These are phyloP conservation scores for Corythaixoides concolor DNA, from an alignment of 2,113 vertebrate genomes.

Conservation along the genomic window DNA sequence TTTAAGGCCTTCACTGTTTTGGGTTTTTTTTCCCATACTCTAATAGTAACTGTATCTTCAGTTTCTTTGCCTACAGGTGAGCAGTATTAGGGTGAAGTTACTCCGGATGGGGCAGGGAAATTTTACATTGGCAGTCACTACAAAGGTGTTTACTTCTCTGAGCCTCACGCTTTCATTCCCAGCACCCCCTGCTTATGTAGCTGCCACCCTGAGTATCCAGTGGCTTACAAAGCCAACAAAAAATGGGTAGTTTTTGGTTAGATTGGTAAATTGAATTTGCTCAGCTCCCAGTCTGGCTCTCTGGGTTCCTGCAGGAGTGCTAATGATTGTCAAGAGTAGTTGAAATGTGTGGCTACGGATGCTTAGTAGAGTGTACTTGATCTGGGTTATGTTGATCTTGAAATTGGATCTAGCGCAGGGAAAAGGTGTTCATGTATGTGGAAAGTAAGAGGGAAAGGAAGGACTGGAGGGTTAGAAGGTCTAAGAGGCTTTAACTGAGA, in stretches of 20 bases:
- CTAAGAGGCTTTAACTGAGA: background rate
- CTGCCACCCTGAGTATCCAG: background rate
- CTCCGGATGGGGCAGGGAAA: background rate
- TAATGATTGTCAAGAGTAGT: background rate
- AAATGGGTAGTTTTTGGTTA: background rate
- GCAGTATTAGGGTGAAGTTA: background rate
- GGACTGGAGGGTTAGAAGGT: background rate
- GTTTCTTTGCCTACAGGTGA: background rate
- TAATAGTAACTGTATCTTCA: background rate
- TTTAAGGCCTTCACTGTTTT: background rate
- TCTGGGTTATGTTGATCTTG: background rate
- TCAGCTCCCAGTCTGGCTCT: background rate
- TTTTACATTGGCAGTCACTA: background rate
- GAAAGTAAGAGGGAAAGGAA: background rate
- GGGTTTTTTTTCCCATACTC: background rate
- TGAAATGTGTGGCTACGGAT: rapidly evolving
- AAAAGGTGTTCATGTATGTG: background rate
- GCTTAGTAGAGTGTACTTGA: background rate
- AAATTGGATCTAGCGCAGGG: background rate
- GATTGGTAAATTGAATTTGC: background rate
- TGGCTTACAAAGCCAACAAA: background rate
- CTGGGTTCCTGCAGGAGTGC: background rate
- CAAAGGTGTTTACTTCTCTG: background rate
- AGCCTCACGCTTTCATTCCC: background rate
- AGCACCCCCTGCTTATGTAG: background rate